Evolutionary conservation across 1,140 invertebrate genomes (phyloP).

Genomic region (Temnothorax nylanderi): DNA sequence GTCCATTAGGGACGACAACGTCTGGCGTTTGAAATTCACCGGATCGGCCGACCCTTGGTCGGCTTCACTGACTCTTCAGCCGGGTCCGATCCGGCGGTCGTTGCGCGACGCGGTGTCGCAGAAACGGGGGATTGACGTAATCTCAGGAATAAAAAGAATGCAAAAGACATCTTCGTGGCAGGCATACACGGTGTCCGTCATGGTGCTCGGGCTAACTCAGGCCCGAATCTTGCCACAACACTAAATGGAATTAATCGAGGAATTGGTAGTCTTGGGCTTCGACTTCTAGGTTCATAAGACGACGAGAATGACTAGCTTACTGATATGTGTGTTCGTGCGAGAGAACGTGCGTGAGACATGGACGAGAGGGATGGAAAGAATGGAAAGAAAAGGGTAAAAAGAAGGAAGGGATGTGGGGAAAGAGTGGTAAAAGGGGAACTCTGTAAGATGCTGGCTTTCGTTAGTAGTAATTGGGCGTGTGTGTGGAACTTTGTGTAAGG

Average conservation of each 20-base stretch:
- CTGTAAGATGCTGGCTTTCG: conserved; percentile 54
- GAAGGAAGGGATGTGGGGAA: neutral
- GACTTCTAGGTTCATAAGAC: conserved; percentile 55
- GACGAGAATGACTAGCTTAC: conserved; percentile 15
- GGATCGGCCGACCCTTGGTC: neutral
- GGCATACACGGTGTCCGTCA: conserved; percentile 40
- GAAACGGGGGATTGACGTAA: conserved; percentile 76
- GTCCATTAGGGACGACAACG: conserved; percentile 41
- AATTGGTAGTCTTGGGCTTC: conserved; percentile 75
- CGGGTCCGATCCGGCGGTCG: conserved; percentile 8
- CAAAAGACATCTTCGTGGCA: conserved; percentile 39
- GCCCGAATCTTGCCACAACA: conserved; percentile 56
- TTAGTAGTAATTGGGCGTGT: conserved; percentile 62
- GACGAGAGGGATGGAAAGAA: neutral
- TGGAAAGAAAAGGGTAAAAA: conserved; percentile 13
- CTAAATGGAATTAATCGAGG: conserved; percentile 81
- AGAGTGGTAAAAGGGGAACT: conserved; percentile 12
- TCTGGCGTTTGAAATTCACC: neutral
- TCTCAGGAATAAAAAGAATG: conserved; percentile 72
- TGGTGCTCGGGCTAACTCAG: conserved; percentile 20
- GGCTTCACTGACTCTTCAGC: neutral
- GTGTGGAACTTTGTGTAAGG: neutral
- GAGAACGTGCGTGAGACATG: conserved; percentile 2
- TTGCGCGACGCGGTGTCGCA: conserved; percentile 44
- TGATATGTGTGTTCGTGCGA: conserved; percentile 8